Percentiles rank a stretch among this genome's conserved stretches.
These are phyloP conservation scores for Leptocoma aspasia DNA, from an alignment of 2,113 vertebrate species.

Conservation along the genomic window DNA sequence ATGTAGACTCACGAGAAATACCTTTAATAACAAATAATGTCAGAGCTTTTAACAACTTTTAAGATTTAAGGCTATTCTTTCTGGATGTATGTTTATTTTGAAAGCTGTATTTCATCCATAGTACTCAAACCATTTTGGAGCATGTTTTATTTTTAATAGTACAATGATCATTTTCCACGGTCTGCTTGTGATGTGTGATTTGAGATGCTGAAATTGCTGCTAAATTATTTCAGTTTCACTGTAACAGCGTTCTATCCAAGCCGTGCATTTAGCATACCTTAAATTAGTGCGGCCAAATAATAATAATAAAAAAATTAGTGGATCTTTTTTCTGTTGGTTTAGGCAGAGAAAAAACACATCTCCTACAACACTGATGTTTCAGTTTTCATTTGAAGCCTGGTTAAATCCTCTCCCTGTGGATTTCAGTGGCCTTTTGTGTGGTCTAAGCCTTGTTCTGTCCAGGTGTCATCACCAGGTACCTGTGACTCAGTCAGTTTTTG, in stretches of 20 bases:
- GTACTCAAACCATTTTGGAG: background rate
- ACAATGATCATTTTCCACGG: constrained; percentile 1
- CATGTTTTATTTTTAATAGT: constrained; percentile 19
- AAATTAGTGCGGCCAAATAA: background rate
- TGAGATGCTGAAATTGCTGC: background rate
- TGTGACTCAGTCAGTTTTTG: background rate
- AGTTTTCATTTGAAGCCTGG: background rate
- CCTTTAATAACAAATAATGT: background rate
- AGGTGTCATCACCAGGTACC: background rate
- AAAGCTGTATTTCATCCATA: background rate
- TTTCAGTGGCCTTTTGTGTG: background rate
- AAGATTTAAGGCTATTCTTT: background rate
- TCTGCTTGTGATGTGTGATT: background rate
- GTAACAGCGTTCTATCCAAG: background rate
- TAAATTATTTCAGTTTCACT: constrained; percentile 11
- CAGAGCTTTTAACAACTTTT: background rate
- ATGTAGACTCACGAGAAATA: background rate
- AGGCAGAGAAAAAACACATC: background rate
- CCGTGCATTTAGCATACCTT: background rate
- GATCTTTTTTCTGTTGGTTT: background rate
- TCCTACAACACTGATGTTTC: background rate
- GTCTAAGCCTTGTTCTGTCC: background rate
- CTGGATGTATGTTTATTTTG: background rate
- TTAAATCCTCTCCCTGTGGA: background rate
- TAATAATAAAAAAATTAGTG: background rate